A percentile compares a stretch with the other conserved stretches of the same genome.
Evolutionary conservation across 2,888 invertebrate species (phyloP).

Genomic region (Eupithecia centaureata): DNA sequence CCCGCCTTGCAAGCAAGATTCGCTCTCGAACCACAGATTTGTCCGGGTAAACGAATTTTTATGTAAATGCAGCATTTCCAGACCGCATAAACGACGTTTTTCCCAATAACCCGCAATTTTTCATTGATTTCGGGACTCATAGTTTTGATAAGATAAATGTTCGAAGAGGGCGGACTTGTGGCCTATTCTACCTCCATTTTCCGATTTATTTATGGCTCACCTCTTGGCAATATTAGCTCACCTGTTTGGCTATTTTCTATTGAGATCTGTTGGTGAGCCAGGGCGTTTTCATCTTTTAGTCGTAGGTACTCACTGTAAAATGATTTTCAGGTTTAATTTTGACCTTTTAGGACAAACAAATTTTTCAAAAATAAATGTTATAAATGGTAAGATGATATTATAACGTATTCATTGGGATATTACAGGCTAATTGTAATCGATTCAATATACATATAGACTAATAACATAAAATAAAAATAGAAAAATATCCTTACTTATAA

Average conservation of each 20-base stretch:
- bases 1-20: slow-evolving; percentile 59
- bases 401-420: too few relatives aligned
- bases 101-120: slow-evolving; percentile 56
- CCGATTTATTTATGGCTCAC: neutral
- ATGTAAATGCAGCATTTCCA: slow-evolving; percentile 67
- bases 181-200: neutral
- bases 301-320: too few relatives aligned
- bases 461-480: too few relatives aligned
- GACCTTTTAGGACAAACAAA: too few relatives aligned
- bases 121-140: slow-evolving; percentile 55
- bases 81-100: slow-evolving; percentile 61
- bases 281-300: neutral
- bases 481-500: too few relatives aligned
- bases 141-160: slow-evolving; percentile 15
- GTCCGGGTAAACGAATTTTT: slow-evolving; percentile 74
- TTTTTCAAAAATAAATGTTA: too few relatives aligned
- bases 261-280: neutral
- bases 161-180: neutral
- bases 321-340: too few relatives aligned
- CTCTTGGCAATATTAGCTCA: neutral
- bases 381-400: too few relatives aligned
- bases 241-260: neutral
- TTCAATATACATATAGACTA: too few relatives aligned
- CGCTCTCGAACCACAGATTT: slow-evolving; percentile 64
- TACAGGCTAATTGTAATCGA: too few relatives aligned